Percentiles rank a stretch among this genome's conserved stretches.
These are phyloP conservation scores for Gephyroberyx darwinii DNA, from an alignment of 2,797 vertebrate species.

Conservation along the genomic window DNA sequence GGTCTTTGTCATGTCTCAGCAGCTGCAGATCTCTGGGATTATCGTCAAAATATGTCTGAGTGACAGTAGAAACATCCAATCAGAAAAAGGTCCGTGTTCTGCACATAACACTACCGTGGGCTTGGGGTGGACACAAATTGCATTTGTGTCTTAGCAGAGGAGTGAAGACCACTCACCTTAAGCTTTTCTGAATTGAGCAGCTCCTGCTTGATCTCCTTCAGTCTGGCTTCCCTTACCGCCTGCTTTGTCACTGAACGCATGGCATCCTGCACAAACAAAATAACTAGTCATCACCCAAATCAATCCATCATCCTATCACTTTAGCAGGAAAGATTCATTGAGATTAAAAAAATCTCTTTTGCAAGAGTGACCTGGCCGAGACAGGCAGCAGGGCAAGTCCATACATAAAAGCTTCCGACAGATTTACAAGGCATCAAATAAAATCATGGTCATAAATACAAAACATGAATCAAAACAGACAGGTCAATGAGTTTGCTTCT, in stretches of 20 bases:
- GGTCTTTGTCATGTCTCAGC: conserved; percentile 89
- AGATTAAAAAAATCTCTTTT: too few relatives aligned
- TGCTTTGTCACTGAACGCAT: conserved; percentile 96
- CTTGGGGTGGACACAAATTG: neutral
- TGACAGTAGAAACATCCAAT: conserved; percentile 22
- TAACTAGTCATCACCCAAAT: neutral
- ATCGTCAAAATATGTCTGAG: conserved; percentile 92
- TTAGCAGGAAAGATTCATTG: too few relatives aligned
- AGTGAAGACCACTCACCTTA: conserved; percentile 79
- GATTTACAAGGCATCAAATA: too few relatives aligned
- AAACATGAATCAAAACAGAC: too few relatives aligned
- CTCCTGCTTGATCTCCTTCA: conserved; percentile 95
- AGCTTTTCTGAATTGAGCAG: conserved; percentile 93
- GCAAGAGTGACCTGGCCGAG: too few relatives aligned
- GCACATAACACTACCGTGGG: neutral
- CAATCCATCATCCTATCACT: too few relatives aligned
- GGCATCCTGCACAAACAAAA: conserved; percentile 82
- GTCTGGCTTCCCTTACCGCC: conserved; percentile 88
- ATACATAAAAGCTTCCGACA: too few relatives aligned
- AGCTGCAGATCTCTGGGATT: conserved; percentile 92
- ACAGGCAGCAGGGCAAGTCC: too few relatives aligned
- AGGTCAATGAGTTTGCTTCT: too few relatives aligned
- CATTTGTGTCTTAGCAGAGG: too few relatives aligned
- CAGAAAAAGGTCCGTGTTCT: neutral
- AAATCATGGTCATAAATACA: too few relatives aligned